Evolutionary conservation across 1,140 invertebrate species (phyloP).

Genomic region (Formica exsecta): DNA sequence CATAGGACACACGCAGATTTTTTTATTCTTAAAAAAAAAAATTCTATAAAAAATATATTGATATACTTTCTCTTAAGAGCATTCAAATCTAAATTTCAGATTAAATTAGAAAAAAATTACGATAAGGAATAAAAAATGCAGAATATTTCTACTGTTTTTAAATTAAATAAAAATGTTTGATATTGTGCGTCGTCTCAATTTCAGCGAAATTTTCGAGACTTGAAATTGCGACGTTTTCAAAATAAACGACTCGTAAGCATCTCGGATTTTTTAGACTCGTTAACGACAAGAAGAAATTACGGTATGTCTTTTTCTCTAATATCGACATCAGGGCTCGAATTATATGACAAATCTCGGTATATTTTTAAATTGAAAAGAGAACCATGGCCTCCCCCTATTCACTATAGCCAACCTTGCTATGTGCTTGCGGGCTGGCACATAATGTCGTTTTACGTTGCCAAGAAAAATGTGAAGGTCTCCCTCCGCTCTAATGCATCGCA

Average conservation of each 20-base stretch:
- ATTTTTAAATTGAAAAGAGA: neutral
- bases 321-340: neutral
- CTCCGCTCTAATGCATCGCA: slow-evolving; percentile 47
- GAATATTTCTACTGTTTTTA: no score
- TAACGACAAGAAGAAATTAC: neutral
- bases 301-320: neutral
- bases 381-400: neutral
- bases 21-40: neutral
- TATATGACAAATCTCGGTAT: neutral
- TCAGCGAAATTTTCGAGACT: neutral
- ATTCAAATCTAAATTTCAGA: no score
- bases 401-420: neutral
- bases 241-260: neutral
- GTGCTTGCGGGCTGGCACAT: neutral
- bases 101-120: no score
- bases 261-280: neutral
- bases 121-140: no score
- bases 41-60: neutral
- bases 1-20: neutral
- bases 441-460: slow-evolving; percentile 53
- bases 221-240: neutral
- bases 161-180: no score
- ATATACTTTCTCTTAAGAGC: no score
- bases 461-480: slow-evolving; percentile 43
- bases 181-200: no score